Evolutionary conservation across 1,140 invertebrate genomes (phyloP).

Genomic region (Theocolax elegans): DNA sequence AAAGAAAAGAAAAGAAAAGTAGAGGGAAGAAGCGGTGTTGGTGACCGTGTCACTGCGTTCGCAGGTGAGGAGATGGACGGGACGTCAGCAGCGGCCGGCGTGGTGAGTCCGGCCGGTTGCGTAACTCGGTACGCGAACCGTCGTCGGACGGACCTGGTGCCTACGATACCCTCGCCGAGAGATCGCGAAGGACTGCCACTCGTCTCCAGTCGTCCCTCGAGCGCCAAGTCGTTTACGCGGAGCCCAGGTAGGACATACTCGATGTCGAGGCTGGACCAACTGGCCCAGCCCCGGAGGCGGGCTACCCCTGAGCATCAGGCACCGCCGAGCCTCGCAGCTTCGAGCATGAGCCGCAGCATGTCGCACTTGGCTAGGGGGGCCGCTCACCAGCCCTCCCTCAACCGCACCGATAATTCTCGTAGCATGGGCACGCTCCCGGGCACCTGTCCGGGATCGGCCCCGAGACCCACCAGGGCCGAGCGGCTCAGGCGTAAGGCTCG

Average conservation of each 20-base stretch:
- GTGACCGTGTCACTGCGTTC: constrained; percentile 26
- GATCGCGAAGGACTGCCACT: constrained; percentile 67
- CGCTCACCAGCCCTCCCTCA: constrained; percentile 65
- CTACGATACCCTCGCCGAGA: constrained; percentile 83
- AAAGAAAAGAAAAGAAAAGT: too few species aligned
- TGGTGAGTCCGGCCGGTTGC: not conserved
- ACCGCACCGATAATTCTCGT: constrained; percentile 66
- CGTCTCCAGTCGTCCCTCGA: constrained; percentile 17
- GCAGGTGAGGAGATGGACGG: constrained; percentile 67
- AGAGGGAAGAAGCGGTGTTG: not conserved
- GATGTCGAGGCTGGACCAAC: constrained; percentile 89
- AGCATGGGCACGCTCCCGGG: constrained; percentile 69
- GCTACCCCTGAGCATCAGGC: constrained; percentile 46
- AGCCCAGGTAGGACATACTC: constrained; percentile 90
- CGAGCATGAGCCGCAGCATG: constrained; percentile 76
- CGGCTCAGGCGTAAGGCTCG: constrained; percentile 68
- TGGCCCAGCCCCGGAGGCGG: constrained; percentile 77
- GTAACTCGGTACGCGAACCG: constrained; percentile 72
- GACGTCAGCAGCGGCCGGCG: not conserved
- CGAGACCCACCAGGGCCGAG: constrained; percentile 69
- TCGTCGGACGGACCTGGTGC: constrained; percentile 88
- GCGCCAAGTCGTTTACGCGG: constrained; percentile 68
- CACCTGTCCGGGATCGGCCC: constrained; percentile 58
- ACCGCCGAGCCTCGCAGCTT: constrained; percentile 65
- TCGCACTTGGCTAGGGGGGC: constrained; percentile 70